phyloP scores from a whole-genome alignment of 2,113 vertebrate species.

The Saccopteryx leptura region DNA sequence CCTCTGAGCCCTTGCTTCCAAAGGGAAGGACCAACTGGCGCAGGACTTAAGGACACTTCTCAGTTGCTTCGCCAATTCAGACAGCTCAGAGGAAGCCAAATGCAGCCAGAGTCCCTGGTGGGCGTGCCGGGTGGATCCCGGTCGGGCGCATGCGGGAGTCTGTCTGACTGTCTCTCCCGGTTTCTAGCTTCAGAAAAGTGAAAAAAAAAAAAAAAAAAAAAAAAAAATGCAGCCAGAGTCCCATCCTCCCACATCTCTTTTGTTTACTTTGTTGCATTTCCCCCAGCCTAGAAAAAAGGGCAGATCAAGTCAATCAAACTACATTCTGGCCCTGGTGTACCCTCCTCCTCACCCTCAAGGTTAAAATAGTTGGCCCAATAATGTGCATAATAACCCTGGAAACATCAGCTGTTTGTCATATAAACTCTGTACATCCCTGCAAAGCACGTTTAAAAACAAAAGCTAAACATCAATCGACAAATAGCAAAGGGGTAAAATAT shows the following conservation, averaged over 20 bases:
- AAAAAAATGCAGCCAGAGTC: too few relatives aligned
- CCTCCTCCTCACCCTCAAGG: neutral
- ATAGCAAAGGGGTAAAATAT: constrained; percentile 9
- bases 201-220: too few relatives aligned
- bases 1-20: neutral
- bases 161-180: too few relatives aligned
- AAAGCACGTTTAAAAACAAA: constrained; percentile 42
- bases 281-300: neutral
- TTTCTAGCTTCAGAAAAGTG: too few relatives aligned
- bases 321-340: neutral
- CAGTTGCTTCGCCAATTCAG: neutral
- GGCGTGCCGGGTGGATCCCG: too few relatives aligned
- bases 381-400: neutral
- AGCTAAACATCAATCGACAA: neutral
- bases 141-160: too few relatives aligned
- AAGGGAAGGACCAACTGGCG: neutral
- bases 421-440: constrained; percentile 19
- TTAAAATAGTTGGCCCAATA: neutral
- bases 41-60: neutral
- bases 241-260: neutral
- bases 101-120: neutral
- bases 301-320: neutral
- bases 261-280: neutral
- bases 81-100: neutral
- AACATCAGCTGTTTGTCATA: neutral